Base-by-base conservation (phyloP, 2,888 invertebrate genomes). In the Antheraea yamamai region DNA sequence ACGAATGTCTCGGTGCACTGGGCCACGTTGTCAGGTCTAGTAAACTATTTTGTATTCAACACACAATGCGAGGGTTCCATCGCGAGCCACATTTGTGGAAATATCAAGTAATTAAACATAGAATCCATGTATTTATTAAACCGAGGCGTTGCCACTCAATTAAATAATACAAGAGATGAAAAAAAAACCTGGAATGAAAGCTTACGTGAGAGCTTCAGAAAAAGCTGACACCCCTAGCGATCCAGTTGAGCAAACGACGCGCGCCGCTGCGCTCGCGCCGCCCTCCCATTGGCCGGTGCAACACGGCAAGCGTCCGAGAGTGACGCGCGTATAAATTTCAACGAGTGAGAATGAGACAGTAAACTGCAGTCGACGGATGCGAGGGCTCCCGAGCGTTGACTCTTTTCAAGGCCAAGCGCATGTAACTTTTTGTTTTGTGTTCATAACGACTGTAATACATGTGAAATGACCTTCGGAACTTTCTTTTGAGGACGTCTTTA, bases 331-430 rank as follows among this genome's bases (percentile, higher is more conserved):
- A 85, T 73, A 70, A 51, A 78, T 77, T 77, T 72, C 73, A 75
- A 26, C 77, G 78, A 68, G 90, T 77, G 77, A 75, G 89, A 92
- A 83, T 73, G 89, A 80, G 91, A 90, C 75, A 78, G 85, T 47
- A 18, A 80, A 85, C 80, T 91, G 91, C 92, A 91, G 83, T 87
- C 90, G 89, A 85, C 93, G 94, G 94, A 93, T 92, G 93, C 92
- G 89, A 93, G 93, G 93, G 93, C 90, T 90, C 86, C 90, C 93
- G 94, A 92, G 88, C 94, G 91, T 93, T 95, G 94, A 94, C 94
- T 94, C 84, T 88, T 87, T 86, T 90, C 94, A 94, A 95, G 94
- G 94, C 93, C 93, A 92, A 84, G 85, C 83, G 79, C 89, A 85
- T 89, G 91, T 88, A 81, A 88, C 88, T 91, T 92, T 92, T 92